phyloP scores from a whole-genome alignment of 2,888 invertebrate genomes.

The Plagodis dolabraria region DNA sequence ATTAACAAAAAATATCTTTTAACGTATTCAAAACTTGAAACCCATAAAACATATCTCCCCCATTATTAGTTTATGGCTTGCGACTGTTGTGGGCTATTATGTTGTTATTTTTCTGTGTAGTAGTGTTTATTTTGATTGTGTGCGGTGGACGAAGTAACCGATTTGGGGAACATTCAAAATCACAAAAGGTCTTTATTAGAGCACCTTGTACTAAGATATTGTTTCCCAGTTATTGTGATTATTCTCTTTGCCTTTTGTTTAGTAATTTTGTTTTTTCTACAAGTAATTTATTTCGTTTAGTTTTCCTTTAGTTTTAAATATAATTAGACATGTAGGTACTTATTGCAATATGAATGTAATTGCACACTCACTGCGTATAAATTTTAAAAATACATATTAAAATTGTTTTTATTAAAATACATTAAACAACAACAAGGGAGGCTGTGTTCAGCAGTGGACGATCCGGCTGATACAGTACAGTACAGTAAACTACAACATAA shows the following conservation, averaged over 20 bases:
- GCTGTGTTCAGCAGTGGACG: no score
- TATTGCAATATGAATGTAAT: no score
- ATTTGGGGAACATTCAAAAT: conserved; percentile 60
- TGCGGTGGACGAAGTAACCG: conserved; percentile 66
- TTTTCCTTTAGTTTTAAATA: no score
- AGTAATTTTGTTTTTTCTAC: not conserved
- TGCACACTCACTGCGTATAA: no score
- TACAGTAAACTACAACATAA: not conserved
- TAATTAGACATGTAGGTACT: no score
- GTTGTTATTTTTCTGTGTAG: conserved; percentile 76
- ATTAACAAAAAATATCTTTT: conserved; percentile 67
- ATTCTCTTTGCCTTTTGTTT: not conserved
- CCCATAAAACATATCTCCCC: conserved; percentile 84
- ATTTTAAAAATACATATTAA: no score
- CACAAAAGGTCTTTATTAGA: conserved; percentile 29
- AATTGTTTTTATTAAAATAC: no score
- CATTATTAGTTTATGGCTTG: conserved; percentile 83
- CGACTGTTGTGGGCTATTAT: conserved; percentile 81
- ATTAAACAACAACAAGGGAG: no score
- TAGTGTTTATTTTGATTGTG: conserved; percentile 77
- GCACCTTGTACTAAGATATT: conserved; percentile 17
- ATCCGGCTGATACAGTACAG: no score
- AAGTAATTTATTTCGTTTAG: not conserved
- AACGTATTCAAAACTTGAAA: conserved; percentile 80
- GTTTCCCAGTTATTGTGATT: not conserved